Base-by-base conservation (phyloP, 2,113 vertebrate genomes). In the Tetraodon nigroviridis region DNA sequence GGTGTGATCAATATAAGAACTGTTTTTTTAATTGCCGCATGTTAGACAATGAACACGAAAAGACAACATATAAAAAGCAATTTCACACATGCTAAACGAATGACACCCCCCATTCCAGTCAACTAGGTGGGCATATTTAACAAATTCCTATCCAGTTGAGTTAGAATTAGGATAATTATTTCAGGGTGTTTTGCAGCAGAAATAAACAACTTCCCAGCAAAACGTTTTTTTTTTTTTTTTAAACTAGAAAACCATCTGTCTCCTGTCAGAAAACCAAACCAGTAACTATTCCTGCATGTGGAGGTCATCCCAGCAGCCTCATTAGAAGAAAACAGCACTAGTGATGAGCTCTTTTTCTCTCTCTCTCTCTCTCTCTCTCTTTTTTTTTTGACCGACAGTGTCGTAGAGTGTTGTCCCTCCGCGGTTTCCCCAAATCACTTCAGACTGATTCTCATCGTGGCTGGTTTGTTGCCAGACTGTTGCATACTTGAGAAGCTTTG, bases 191-290 rank as follows among this genome's bases (percentile, higher is more conserved):
- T 24, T 45, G 17, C 6, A 12, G 58, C 5, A 29, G 16, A 56
- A 50, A 61, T 60, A 62, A 71, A 75, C 53, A 68, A 45, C 32
- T 29, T 29, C 15, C 40, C 22, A 51, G 15, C 0, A 55, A 17
- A 49, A 42, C 8, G 61, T 32, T 61, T 71, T 64, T 77, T 80
- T 32, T 4, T 32, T 32, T 37, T 37, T 37, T 37, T 37, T 37
- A 37, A 37, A 5, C 62, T 3, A 4, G 22, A 66, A 44, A 58
- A 55, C 70, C 7, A 64, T 55, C 16, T 17, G 40, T 24, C 37
- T 62, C 15, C 27, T 48, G 48, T 61, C 59, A 15, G n/a, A 29
- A 47, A 49, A 61, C 54, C 51, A 68, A 71, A 75, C 21, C 10
- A n/a, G 20, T 66, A 44, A 50, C 3, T 52, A 18, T 71, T 57